phyloP scores from a whole-genome alignment of 2,888 invertebrate species.

The Heliconius erato region DNA sequence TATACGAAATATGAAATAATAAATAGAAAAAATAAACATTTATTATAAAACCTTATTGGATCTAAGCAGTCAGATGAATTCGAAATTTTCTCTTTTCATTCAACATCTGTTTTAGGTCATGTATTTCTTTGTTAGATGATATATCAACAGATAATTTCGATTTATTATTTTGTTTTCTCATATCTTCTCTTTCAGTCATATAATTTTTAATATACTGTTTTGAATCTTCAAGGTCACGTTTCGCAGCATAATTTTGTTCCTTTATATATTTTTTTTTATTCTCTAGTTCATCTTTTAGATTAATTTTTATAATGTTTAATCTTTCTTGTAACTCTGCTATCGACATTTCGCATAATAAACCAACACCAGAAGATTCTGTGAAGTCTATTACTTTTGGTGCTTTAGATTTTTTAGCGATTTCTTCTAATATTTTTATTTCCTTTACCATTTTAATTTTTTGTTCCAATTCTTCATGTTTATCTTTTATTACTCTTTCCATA shows the following conservation, averaged over 20 bases:
- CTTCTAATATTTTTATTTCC: constrained; percentile 80
- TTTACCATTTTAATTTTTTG: constrained; percentile 80
- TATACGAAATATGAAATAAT: background rate
- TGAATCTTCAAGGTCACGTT: constrained; percentile 78
- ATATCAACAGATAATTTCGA: constrained; percentile 53
- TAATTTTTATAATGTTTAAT: constrained; percentile 78
- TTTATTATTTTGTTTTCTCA: constrained; percentile 67
- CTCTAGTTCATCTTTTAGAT: constrained; percentile 83
- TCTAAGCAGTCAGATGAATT: constrained; percentile 56
- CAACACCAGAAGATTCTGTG: constrained; percentile 85
- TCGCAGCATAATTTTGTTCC: constrained; percentile 75
- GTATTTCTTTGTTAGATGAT: constrained; percentile 74
- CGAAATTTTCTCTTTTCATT: constrained; percentile 80
- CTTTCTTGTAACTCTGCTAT: constrained; percentile 87
- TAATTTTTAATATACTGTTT: constrained; percentile 76
- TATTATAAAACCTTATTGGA: background rate
- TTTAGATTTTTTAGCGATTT: constrained; percentile 82
- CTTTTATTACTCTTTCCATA: constrained; percentile 72
- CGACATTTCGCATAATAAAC: constrained; percentile 88
- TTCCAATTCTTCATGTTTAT: constrained; percentile 81
- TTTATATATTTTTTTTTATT: constrained; percentile 77
- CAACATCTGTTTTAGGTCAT: constrained; percentile 77
- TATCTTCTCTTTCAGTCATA: constrained; percentile 66
- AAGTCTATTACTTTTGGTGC: constrained; percentile 85
- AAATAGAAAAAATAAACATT: constrained; percentile 3